Conservation (phyloP, 1,140 invertebrate species). For the Hirudo medicinalis region DNA sequence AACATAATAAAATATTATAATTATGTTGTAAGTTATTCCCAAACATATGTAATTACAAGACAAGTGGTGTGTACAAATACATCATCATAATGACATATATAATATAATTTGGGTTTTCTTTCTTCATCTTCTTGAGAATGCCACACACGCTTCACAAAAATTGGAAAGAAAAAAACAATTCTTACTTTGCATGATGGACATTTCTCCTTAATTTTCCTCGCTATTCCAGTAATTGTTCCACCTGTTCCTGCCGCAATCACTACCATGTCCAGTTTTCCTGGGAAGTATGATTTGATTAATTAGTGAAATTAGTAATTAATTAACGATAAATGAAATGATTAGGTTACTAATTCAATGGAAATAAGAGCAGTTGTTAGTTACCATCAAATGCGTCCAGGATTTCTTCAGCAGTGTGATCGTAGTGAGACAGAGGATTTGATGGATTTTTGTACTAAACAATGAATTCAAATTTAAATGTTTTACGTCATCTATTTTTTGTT, state of each 20-base stretch:
- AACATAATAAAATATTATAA: no score
- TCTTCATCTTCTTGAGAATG: no score
- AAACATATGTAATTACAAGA: no score
- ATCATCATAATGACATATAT: no score
- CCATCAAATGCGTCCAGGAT: constrained; percentile 66
- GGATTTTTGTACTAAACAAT: constrained; percentile 65
- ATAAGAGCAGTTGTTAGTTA: background rate
- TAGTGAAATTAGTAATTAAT: background rate
- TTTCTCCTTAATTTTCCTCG: constrained; percentile 63
- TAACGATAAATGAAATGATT: background rate
- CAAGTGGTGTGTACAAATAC: no score
- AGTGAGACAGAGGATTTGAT: constrained; percentile 82
- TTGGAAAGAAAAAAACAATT: no score
- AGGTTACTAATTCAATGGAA: no score
- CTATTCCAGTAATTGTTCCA: constrained; percentile 76
- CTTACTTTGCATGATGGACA: constrained; percentile 44
- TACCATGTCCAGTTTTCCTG: constrained; percentile 58
- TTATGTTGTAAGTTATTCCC: no score
- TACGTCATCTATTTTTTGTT: no score
- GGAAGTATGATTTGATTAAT: background rate
- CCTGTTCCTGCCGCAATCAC: constrained; percentile 76
- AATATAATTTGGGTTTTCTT: no score
- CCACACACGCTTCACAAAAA: no score
- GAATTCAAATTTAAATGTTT: background rate
- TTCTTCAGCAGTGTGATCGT: constrained; percentile 76